These are phyloP conservation scores for Mormyrus iriodes DNA, from an alignment of 2,113 vertebrate species.

Conservation along the genomic window DNA sequence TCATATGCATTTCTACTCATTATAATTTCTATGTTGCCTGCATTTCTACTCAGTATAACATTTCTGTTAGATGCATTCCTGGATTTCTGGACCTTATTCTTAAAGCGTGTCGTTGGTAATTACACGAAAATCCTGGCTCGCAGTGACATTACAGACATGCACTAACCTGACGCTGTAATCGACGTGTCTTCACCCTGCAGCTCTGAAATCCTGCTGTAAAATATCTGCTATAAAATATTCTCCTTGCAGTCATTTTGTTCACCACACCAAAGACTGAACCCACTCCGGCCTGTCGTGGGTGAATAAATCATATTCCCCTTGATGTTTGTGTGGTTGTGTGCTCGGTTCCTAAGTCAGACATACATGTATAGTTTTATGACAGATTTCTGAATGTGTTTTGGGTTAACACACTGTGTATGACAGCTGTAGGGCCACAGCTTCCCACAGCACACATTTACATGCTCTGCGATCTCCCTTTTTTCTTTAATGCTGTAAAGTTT, in stretches of 20 bases:
- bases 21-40: background rate
- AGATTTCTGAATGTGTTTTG: background rate
- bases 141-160: background rate
- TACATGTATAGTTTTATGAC: background rate
- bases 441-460: background rate
- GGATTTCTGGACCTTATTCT: background rate
- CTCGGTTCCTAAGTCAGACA: background rate
- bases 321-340: background rate
- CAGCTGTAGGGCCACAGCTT: background rate
- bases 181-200: background rate
- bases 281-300: background rate
- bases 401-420: background rate
- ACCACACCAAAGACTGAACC: background rate
- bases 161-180: background rate
- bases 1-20: background rate
- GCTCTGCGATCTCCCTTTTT: background rate
- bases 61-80: background rate
- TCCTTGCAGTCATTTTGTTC: background rate
- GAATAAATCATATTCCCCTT: background rate
- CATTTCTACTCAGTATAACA: background rate
- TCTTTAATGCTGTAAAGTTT: background rate
- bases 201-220: background rate
- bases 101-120: background rate
- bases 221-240: background rate
- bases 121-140: background rate